These are phyloP conservation scores for Allophyes oxyacanthae DNA, from an alignment of 2,888 invertebrate genomes.

Conservation along the genomic window DNA sequence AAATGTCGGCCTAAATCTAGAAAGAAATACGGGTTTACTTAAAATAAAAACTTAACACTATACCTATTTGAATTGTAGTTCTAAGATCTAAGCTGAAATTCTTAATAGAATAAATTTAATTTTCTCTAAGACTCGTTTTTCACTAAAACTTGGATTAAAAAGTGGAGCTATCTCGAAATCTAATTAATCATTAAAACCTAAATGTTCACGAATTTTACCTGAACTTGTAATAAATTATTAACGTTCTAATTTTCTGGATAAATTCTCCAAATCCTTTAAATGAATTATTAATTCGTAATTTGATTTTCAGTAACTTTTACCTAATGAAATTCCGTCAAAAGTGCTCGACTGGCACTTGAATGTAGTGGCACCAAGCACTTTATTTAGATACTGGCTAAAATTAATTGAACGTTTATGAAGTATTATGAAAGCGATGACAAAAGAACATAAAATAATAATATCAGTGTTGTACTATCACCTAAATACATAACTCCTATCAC, in stretches of 20 bases:
- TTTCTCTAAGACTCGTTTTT: neutral
- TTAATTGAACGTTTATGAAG: too few relatives aligned
- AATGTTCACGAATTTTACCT: conserved; percentile 20
- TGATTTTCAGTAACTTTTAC: neutral
- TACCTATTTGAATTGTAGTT: conserved; percentile 1
- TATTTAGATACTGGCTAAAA: neutral
- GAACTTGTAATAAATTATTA: conserved; percentile 17
- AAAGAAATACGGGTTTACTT: too few relatives aligned
- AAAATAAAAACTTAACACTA: too few relatives aligned
- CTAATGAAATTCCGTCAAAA: neutral
- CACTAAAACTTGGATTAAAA: neutral
- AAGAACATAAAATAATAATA: too few relatives aligned
- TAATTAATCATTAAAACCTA: conserved; percentile 19
- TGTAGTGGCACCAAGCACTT: neutral
- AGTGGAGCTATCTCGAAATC: conserved; percentile 4
- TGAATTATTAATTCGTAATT: conserved; percentile 1
- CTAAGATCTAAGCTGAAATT: neutral
- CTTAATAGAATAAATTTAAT: conserved; percentile 20
- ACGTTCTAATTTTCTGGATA: conserved; percentile 12
- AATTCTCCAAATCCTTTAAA: neutral
- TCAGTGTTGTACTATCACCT: too few relatives aligned
- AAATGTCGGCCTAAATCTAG: too few relatives aligned
- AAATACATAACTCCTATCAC: too few relatives aligned
- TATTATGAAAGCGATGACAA: too few relatives aligned
- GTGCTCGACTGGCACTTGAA: neutral